Evolutionary conservation across 1,140 invertebrate species (phyloP), one percentile per base, ranked within the genome.

Genomic region (Campodea augens): DNA sequence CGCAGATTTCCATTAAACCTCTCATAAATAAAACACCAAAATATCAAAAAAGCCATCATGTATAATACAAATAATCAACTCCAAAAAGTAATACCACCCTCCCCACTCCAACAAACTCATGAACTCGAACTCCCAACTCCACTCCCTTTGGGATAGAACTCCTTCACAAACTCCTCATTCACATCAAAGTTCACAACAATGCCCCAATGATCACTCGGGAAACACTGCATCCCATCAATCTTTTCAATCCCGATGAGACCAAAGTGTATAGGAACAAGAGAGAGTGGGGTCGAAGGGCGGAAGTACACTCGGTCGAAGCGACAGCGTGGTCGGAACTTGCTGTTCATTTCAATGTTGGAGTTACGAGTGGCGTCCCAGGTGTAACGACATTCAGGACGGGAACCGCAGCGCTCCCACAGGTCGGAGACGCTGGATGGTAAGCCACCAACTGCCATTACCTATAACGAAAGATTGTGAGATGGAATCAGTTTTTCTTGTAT

Each of bases 141-240:
- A n/a, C n/a, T n/a, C n/a, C n/a, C n/a, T n/a, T n/a, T n/a, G n/a
- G n/a, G n/a, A n/a, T n/a, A n/a, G n/a, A n/a, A n/a, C n/a, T n/a
- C n/a, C n/a, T n/a, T n/a, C n/a, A n/a, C n/a, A n/a, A n/a, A n/a
- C 27, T 32, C 7, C 27, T 32, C 15, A 32, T 32, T 15, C 7
- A 15, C 27, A 7, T 52, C 23, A 41, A 58, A 54, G 27, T 47
- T 50, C 10, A 60, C 50, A 25, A 67, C 48, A n/a, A 75, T 56
- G 4, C 69, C 73, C 73, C 73, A 75, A 49, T 75, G 73, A 59
- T 75, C 73, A 54, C 69, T 72, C 5, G 71, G 70, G 55, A 73
- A 75, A 37, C 64, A 57, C 43, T 64, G 63, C 46, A 68, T 69
- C 5, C 60, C 60, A 25, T 54, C 25, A 3, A 74, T 52, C 48